A percentile compares a stretch with the other conserved stretches of the same genome.
Evolutionary conservation across 2,888 invertebrate species (phyloP).

Genomic region (Agriotes lineatus): DNA sequence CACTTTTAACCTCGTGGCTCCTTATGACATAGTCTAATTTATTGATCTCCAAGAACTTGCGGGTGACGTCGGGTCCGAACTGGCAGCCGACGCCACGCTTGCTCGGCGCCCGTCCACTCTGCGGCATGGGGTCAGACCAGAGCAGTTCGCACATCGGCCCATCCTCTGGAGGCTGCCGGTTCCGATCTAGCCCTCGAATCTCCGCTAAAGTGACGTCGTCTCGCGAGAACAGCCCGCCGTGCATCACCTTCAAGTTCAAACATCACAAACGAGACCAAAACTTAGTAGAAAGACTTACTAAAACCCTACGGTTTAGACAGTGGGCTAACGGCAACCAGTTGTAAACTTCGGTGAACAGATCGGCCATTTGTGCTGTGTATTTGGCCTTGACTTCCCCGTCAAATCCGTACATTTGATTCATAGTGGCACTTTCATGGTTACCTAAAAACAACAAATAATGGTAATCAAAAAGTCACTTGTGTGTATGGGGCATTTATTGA

Average conservation of each 20-base stretch:
- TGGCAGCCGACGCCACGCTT: constrained; percentile 98
- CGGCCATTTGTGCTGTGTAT: constrained; percentile 95
- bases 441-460: constrained; percentile 74
- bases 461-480: neutral
- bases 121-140: constrained; percentile 98
- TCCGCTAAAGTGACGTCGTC: constrained; percentile 95
- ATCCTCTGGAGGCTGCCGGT: constrained; percentile 97
- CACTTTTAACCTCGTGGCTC: constrained; percentile 97
- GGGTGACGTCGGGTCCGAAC: constrained; percentile 98
- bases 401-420: constrained; percentile 99
- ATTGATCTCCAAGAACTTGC: constrained; percentile 85
- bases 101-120: constrained; percentile 88
- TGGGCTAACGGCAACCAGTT: constrained; percentile 97
- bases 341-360: constrained; percentile 98
- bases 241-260: constrained; percentile 83
- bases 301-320: constrained; percentile 87
- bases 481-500: too few relatives aligned
- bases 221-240: constrained; percentile 96
- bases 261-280: neutral
- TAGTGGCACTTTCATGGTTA: constrained; percentile 97
- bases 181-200: constrained; percentile 88
- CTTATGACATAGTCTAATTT: constrained; percentile 93
- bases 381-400: constrained; percentile 98
- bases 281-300: constrained; percentile 68
- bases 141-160: constrained; percentile 97